phyloP scores from a whole-genome alignment of 2,113 vertebrate genomes.

The Spermophilus dauricus region DNA sequence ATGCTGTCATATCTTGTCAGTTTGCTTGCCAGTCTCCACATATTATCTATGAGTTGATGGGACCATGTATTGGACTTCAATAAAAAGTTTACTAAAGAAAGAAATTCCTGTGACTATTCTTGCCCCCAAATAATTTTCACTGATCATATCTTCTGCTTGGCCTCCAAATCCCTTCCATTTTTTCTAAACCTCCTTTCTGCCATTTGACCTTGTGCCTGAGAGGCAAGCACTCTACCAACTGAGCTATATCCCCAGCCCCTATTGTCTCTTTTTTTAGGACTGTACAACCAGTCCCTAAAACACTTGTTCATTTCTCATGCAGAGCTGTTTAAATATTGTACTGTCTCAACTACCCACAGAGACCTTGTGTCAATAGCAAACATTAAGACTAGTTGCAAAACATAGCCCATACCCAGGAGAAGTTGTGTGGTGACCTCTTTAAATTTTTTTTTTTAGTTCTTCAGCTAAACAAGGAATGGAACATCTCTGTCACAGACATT shows the following conservation, averaged over 20 bases:
- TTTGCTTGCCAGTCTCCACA: neutral
- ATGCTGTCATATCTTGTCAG: neutral
- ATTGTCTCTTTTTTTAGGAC: neutral
- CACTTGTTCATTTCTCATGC: neutral
- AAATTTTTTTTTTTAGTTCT: neutral
- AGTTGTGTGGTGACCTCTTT: neutral
- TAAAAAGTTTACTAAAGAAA: slow-evolving; percentile 22
- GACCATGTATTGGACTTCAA: neutral
- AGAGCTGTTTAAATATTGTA: neutral
- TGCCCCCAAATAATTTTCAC: neutral
- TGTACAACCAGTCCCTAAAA: neutral
- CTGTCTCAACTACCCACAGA: neutral
- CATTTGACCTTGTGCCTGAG: neutral
- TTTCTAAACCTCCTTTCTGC: neutral
- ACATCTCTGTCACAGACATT: neutral
- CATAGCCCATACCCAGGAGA: neutral
- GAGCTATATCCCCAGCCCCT: too few species aligned
- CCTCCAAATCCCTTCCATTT: neutral
- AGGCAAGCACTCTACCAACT: too few species aligned
- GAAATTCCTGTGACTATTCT: neutral
- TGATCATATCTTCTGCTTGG: neutral
- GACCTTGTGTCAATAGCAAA: neutral
- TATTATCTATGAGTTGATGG: neutral
- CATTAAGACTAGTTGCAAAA: neutral
- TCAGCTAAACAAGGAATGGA: neutral